A percentile compares a stretch with the other conserved stretches of the same genome.
These are phyloP conservation scores for Achatina immaculata DNA, from an alignment of 1,140 invertebrate genomes.

Conservation along the genomic window DNA sequence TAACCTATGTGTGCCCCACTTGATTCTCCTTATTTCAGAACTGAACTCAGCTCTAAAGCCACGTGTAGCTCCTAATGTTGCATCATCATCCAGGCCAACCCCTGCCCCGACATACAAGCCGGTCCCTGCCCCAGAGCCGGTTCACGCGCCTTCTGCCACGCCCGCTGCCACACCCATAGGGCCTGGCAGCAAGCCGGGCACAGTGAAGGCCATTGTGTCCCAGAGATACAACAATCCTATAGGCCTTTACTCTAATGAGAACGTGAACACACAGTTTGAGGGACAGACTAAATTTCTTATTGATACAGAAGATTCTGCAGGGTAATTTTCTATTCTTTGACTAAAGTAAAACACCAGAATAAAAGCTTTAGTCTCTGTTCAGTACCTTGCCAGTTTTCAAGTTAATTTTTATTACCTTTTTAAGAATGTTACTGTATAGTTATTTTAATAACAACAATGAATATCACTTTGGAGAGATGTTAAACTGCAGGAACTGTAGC, in stretches of 20 bases:
- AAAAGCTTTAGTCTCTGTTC: background rate
- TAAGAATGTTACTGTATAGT: too few relatives aligned
- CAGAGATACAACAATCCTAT: slow-evolving; percentile 97
- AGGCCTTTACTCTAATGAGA: slow-evolving; percentile 94
- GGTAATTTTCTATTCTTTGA: slow-evolving; percentile 11
- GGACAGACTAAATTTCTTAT: slow-evolving; percentile 87
- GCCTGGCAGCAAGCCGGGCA: slow-evolving; percentile 40
- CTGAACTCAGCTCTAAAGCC: slow-evolving; percentile 47
- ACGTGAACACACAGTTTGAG: slow-evolving; percentile 91
- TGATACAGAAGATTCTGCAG: slow-evolving; percentile 16
- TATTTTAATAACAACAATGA: too few relatives aligned
- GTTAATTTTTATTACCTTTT: background rate
- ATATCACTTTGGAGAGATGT: too few relatives aligned
- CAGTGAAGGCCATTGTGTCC: slow-evolving; percentile 81
- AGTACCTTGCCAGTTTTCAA: background rate
- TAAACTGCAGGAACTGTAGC: too few relatives aligned
- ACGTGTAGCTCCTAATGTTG: slow-evolving; percentile 32
- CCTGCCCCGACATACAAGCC: slow-evolving; percentile 20
- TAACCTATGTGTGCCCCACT: background rate
- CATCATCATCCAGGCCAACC: slow-evolving; percentile 36
- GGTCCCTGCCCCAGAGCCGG: background rate
- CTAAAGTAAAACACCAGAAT: too few relatives aligned
- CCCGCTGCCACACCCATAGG: slow-evolving; percentile 29
- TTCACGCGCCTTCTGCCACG: slow-evolving; percentile 33
- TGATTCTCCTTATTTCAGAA: slow-evolving; percentile 44